These are phyloP conservation scores for Idaea straminata DNA, from an alignment of 2,888 invertebrate genomes.

Conservation along the genomic window DNA sequence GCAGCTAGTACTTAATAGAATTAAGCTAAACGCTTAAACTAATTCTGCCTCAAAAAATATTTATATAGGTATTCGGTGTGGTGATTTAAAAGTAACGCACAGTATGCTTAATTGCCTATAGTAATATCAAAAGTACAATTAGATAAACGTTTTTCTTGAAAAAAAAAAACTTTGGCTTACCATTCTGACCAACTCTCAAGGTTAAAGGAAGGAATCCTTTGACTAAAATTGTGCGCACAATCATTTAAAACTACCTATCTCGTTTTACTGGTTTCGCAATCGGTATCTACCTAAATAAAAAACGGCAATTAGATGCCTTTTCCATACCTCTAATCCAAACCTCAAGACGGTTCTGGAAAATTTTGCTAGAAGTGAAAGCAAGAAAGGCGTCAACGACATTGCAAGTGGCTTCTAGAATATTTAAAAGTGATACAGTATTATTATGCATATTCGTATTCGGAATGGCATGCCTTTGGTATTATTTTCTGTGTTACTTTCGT, in stretches of 20 bases:
- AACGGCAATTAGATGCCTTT: conserved; percentile 11
- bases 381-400: conserved; percentile 16
- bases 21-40: too few species aligned
- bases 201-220: background rate
- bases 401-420: conserved; percentile 14
- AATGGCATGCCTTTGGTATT: background rate
- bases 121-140: background rate
- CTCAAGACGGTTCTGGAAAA: conserved; percentile 22
- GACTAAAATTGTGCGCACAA: background rate
- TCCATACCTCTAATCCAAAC: conserved; percentile 8
- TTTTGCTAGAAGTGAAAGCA: conserved; percentile 27
- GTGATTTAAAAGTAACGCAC: too few species aligned
- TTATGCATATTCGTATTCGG: background rate
- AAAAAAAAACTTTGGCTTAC: background rate
- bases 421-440: conserved; percentile 8
- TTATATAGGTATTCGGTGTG: too few species aligned
- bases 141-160: background rate
- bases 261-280: background rate
- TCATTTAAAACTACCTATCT: background rate
- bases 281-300: conserved; percentile 12
- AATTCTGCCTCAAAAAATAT: too few species aligned
- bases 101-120: too few species aligned
- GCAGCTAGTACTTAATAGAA: too few species aligned
- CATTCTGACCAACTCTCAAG: background rate
- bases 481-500: background rate